phyloP scores from a whole-genome alignment of 2,113 vertebrate species.

The Notarius lentiginosus region DNA sequence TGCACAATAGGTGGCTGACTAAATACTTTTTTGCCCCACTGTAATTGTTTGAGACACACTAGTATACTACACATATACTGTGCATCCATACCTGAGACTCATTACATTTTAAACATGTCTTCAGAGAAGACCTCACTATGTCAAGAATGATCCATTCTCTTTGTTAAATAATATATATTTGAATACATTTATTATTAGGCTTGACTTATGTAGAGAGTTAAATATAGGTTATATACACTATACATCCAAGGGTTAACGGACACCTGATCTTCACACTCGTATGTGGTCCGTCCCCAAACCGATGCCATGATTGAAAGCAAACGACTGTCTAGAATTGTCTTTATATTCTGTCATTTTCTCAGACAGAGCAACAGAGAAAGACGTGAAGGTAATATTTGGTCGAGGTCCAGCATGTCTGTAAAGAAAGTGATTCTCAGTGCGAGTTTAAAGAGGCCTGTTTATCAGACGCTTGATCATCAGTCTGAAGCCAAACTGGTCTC shows the following conservation, averaged over 20 bases:
- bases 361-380: neutral
- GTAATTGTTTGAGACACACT: too few species aligned
- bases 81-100: too few species aligned
- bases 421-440: constrained; percentile 13
- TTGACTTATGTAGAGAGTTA: neutral
- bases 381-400: constrained; percentile 2
- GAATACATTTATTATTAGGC: neutral
- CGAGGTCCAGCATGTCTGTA: constrained; percentile 2
- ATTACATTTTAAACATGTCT: too few species aligned
- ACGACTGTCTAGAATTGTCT: neutral
- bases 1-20: too few species aligned
- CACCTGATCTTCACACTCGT: neutral
- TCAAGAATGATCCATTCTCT: neutral
- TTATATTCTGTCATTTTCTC: neutral
- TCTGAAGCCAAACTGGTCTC: constrained; percentile 38
- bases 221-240: neutral
- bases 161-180: neutral
- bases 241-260: neutral
- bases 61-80: too few species aligned
- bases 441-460: constrained; percentile 28
- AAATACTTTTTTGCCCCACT: too few species aligned
- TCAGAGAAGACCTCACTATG: neutral
- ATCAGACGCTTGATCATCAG: constrained; percentile 32
- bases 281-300: neutral
- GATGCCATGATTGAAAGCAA: neutral